Evolutionary conservation across 2,113 vertebrate species (phyloP), one percentile per base, ranked within the genome.

Genomic region (Tachycineta bicolor): DNA sequence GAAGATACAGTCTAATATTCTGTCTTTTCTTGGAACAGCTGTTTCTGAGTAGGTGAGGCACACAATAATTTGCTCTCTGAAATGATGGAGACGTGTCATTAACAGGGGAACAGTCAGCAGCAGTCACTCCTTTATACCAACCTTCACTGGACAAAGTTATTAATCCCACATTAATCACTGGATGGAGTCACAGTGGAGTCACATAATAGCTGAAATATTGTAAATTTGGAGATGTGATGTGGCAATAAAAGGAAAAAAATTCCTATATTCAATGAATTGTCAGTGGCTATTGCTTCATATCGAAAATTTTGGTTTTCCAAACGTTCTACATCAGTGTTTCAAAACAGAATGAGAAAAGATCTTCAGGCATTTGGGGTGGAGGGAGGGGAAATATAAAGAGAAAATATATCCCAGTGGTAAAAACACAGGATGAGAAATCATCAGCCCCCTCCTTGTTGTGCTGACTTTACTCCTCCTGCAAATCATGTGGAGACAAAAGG

Each of bases 11-110:
- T 17, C 71, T 91, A 75, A 56, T 43, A 43, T 41, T 94, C 89
- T 88, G 84, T 59, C 90, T 95, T 96, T 95, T 81, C 86, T 62
- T 81, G 62, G 78, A 91, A 86, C 89, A 81, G 80, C 80, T 89
- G 86, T 46, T 87, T 90, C 88, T 78, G 60, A 81, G 90, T 80
- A 95, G 90, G 90, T 95, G 80, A 97, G 69, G 44, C 56, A 82
- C 37, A 89, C 41, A 64, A 60, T 23, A 37, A 50, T 79, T 84
- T 84, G 18, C 19, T 96, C 58, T 89, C 83, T 86, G 73, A 93
- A 86, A 39, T 6, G 1, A n/a, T 39, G 6, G 7, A 87, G 79
- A 69, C 0, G 1, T 28, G 24, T 25, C 22, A 10, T 76, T 71
- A 55, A 50, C 9, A 53, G 19, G 13, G 64, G 46, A 3, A 15